Evolutionary conservation across 2,888 invertebrate species (phyloP), one percentile per base, ranked within the genome.

Genomic region (Sarcophaga caerulescens): DNA sequence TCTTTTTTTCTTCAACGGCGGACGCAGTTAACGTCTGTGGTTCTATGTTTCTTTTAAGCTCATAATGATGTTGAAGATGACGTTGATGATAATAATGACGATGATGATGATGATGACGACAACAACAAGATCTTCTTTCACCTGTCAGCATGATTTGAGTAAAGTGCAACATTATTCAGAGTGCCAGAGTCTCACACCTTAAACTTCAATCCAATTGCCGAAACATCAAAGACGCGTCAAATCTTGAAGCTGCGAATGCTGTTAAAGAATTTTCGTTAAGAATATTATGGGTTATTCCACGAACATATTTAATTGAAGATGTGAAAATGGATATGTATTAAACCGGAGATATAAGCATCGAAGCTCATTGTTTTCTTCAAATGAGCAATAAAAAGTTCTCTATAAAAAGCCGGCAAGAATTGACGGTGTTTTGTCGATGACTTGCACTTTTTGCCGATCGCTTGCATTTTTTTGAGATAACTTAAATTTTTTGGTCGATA

Each of bases 151-250:
- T 84, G 81, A 81, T 86, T 86, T 81, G 86, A 81, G 84, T 79
- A 86, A 86, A 86, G 78, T 86, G 86, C 86, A 75, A 73, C 81
- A 78, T 66, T 81, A 84, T 76, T 62, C 73, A 84, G 81, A 81
- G 86, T 86, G 86, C 81, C 77, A 86, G 52, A 81, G 84, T 71
- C 86, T 86, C 84, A 86, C 86, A 86, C 86, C 86, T 86, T 78
- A 84, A 81, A 84, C 84, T 84, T 86, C 86, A 84, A 86, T 86
- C 47, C 86, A 84, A 86, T 84, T 84, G 86, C 86, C 86, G 86
- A 86, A 86, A 86, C 86, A 86, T 86, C 86, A 86, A 84, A 86
- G 86, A 71, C 86, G 84, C 84, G 81, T 86, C 84, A 86, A 81
- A 78, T 84, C 70, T 84, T 81, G 74, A 84, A 78, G 81, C 69